Conservation (phyloP, 1,140 invertebrate species). For the Hirudo medicinalis region DNA sequence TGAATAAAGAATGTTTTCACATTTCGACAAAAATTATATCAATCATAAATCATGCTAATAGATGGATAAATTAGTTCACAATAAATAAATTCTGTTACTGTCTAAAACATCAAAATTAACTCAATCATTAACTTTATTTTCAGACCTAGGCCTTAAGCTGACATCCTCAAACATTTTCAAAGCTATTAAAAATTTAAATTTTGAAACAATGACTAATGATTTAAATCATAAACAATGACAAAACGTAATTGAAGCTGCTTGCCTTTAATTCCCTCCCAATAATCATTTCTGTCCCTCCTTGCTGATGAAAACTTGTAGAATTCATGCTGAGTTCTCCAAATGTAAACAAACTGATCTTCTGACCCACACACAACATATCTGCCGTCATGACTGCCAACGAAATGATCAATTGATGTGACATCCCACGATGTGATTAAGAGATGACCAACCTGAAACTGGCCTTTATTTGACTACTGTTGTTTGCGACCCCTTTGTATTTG, state of each 20-base stretch:
- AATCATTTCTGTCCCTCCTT: slow-evolving; percentile 81
- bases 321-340: slow-evolving; percentile 90
- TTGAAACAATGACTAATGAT: too few relatives aligned
- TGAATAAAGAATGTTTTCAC: too few relatives aligned
- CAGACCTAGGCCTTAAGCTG: too few relatives aligned
- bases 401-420: neutral
- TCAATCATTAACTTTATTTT: too few relatives aligned
- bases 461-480: slow-evolving; percentile 91
- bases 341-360: slow-evolving; percentile 92
- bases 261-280: slow-evolving; percentile 91
- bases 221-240: neutral
- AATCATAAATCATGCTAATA: neutral
- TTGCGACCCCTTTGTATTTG: slow-evolving; percentile 89
- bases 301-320: slow-evolving; percentile 89
- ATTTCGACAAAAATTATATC: too few relatives aligned
- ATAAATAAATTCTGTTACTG: too few relatives aligned
- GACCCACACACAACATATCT: slow-evolving; percentile 94
- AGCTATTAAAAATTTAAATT: neutral
- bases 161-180: too few relatives aligned
- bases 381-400: slow-evolving; percentile 66
- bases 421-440: neutral
- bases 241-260: slow-evolving; percentile 13
- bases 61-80: neutral
- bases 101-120: too few relatives aligned
- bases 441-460: slow-evolving; percentile 62